phyloP scores from a whole-genome alignment of 2,888 invertebrate genomes.

The Sympetrum striolatum region DNA sequence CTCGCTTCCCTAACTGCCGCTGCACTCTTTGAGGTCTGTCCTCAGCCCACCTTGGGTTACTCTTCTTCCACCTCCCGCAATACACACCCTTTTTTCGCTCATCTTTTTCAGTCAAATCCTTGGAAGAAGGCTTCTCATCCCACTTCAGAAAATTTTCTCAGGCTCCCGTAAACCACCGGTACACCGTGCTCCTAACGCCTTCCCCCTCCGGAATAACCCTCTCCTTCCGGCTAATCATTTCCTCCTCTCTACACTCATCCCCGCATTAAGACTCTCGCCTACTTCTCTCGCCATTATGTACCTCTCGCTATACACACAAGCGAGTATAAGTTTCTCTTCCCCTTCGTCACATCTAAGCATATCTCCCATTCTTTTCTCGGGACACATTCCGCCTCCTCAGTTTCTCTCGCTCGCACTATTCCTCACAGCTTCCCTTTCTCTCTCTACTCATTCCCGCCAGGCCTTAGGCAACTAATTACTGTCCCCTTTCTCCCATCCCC shows the following conservation, averaged over 20 bases:
- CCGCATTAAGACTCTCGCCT: background rate
- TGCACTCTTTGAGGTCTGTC: conserved; percentile 14
- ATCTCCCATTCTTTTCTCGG: background rate
- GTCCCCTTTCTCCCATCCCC: conserved; percentile 58
- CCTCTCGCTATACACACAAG: background rate
- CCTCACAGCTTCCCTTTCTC: conserved; percentile 58
- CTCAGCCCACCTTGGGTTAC: background rate
- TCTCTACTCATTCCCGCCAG: conserved; percentile 35
- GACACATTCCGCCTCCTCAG: background rate
- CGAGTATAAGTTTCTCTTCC: background rate
- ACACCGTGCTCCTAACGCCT: background rate
- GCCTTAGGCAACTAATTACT: conserved; percentile 41
- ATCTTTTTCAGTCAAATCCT: background rate
- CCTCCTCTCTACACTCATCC: background rate
- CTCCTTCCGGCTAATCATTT: conserved; percentile 7
- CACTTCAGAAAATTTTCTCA: background rate
- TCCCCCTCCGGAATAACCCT: background rate
- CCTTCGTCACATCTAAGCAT: background rate
- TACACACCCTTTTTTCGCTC: background rate
- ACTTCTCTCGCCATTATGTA: background rate
- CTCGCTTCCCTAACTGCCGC: background rate
- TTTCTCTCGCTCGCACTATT: conserved; percentile 3
- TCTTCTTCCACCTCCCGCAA: background rate
- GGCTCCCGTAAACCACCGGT: conserved; percentile 17
- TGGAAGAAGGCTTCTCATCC: background rate